Conservation (phyloP, 2,888 invertebrate genomes). For the Dicycla oo region DNA sequence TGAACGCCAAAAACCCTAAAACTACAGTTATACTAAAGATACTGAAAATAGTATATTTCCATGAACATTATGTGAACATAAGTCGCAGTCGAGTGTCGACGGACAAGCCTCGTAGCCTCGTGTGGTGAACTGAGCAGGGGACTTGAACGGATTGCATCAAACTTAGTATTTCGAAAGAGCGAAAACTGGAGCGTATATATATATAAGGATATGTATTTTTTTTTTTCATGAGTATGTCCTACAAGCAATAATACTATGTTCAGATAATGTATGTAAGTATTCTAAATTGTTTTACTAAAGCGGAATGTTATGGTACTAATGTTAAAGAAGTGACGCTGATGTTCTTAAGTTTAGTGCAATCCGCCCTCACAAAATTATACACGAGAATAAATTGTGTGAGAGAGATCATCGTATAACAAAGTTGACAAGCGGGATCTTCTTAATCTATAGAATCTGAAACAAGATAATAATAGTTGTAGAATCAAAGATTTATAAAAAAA, state of each 20-base stretch:
- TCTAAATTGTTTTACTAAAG: constrained; percentile 22
- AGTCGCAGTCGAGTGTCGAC: constrained; percentile 61
- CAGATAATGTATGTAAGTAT: constrained; percentile 41
- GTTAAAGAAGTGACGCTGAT: constrained; percentile 20
- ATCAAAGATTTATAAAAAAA: no score
- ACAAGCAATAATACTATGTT: constrained; percentile 9
- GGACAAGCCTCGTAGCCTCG: constrained; percentile 57
- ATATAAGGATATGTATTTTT: constrained; percentile 38
- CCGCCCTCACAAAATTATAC: constrained; percentile 52
- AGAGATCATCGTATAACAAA: constrained; percentile 63
- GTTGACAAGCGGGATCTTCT: constrained; percentile 50
- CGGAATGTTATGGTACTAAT: constrained; percentile 42
- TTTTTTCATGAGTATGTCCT: neutral
- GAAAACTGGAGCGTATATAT: constrained; percentile 34
- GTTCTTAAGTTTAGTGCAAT: constrained; percentile 51
- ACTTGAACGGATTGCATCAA: constrained; percentile 48
- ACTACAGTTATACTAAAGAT: constrained; percentile 44
- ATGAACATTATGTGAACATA: constrained; percentile 41
- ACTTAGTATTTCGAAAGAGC: constrained; percentile 19
- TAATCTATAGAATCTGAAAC: constrained; percentile 73
- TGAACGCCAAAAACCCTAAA: constrained; percentile 45
- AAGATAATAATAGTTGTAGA: neutral
- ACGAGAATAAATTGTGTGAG: constrained; percentile 51
- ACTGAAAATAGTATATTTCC: constrained; percentile 44
- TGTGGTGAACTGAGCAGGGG: constrained; percentile 57